Conservation (phyloP, 2,797 vertebrate species). For the Darevskia nairensis region DNA sequence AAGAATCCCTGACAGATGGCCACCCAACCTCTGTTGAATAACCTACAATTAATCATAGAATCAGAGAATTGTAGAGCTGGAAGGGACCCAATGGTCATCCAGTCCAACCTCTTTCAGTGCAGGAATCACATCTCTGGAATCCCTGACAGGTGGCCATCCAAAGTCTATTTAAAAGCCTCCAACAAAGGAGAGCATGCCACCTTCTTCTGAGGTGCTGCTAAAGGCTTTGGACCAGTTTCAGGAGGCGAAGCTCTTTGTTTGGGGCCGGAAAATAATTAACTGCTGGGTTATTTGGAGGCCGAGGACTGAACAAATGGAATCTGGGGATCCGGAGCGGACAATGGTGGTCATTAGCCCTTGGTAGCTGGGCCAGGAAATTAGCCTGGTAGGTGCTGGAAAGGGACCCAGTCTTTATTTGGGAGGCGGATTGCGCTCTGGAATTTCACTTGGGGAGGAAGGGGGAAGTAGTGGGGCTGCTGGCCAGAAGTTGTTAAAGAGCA, state of each 20-base stretch:
- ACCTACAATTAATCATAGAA: no score
- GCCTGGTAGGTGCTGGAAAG: not conserved
- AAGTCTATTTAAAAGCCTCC: no score
- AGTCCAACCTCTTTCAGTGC: no score
- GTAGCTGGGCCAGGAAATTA: not conserved
- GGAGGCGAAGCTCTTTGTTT: not conserved
- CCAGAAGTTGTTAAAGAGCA: not conserved
- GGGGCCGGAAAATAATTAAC: not conserved
- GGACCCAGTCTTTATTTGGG: no score
- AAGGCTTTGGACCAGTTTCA: not conserved
- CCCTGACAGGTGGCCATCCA: no score
- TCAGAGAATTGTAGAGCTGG: no score
- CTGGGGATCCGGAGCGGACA: accelerated
- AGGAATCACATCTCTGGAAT: no score
- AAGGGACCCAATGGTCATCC: no score
- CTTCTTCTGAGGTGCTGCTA: not conserved
- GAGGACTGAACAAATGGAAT: accelerated
- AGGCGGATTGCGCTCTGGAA: not conserved
- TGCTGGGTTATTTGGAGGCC: not conserved
- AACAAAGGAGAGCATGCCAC: no score
- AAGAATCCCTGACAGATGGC: no score
- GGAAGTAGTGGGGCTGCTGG: no score
- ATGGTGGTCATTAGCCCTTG: not conserved
- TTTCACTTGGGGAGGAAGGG: not conserved
- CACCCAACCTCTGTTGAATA: no score